These are phyloP conservation scores for Acarapis woodi DNA, from an alignment of 1,140 invertebrate species.

Conservation along the genomic window DNA sequence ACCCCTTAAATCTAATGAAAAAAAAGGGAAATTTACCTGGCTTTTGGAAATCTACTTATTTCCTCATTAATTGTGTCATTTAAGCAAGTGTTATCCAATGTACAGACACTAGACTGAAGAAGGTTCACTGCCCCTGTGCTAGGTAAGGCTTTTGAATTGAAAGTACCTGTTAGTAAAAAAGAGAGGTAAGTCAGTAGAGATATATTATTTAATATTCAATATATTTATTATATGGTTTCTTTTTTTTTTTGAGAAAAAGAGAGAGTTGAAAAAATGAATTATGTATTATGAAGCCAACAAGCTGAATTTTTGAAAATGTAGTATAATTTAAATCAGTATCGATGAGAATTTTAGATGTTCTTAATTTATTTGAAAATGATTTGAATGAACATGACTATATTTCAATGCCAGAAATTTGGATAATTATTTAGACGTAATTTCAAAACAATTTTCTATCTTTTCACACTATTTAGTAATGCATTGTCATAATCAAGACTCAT, in stretches of 20 bases:
- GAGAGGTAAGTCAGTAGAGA: not conserved
- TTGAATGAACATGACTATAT: too few relatives aligned
- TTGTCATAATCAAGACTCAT: too few relatives aligned
- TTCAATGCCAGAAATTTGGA: too few relatives aligned
- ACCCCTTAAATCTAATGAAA: not conserved
- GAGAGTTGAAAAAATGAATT: not conserved
- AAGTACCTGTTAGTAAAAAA: conserved; percentile 11
- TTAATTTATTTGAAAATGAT: not conserved
- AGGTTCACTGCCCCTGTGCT: conserved; percentile 13
- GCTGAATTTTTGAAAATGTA: not conserved
- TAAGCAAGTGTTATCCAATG: conserved; percentile 14
- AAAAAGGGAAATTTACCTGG: conserved; percentile 10
- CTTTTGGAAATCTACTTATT: conserved; percentile 12
- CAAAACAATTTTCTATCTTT: too few relatives aligned
- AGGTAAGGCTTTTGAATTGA: conserved; percentile 14
- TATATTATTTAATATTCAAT: not conserved
- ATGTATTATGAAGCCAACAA: not conserved
- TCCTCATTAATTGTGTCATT: conserved; percentile 12
- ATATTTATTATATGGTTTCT: not conserved
- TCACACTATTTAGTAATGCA: too few relatives aligned
- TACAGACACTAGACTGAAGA: conserved; percentile 14
- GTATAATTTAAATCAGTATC: not conserved
- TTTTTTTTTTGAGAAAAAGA: too few relatives aligned
- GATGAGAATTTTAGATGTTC: too few relatives aligned
- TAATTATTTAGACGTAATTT: too few relatives aligned